A percentile compares a stretch with the other conserved stretches of the same genome.
phyloP scores from a whole-genome alignment of 1,140 invertebrate species.

The Condylostylus longicornis region DNA sequence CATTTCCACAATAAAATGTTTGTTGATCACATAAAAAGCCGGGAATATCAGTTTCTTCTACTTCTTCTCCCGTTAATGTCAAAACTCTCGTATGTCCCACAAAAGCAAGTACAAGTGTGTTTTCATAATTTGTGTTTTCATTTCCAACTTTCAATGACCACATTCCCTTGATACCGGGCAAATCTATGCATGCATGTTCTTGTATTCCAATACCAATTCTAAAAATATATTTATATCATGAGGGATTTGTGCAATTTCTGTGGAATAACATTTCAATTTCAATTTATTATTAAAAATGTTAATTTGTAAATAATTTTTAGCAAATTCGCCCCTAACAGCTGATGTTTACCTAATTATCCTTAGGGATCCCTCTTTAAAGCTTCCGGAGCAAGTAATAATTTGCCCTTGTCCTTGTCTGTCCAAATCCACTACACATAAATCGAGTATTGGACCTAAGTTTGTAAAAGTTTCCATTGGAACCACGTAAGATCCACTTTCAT shows the following conservation, averaged over 20 bases:
- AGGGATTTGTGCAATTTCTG: neutral
- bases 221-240: neutral
- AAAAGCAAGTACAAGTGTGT: slow-evolving; percentile 83
- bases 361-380: slow-evolving; percentile 93
- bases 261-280: slow-evolving; percentile 1
- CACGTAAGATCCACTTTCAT: slow-evolving; percentile 80
- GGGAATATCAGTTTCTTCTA: slow-evolving; percentile 87
- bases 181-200: slow-evolving; percentile 92
- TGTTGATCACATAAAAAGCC: slow-evolving; percentile 83
- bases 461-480: slow-evolving; percentile 92
- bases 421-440: slow-evolving; percentile 94
- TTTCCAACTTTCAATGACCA: slow-evolving; percentile 75
- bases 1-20: slow-evolving; percentile 87
- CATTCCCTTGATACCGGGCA: slow-evolving; percentile 93
- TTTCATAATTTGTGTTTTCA: slow-evolving; percentile 44
- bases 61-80: slow-evolving; percentile 81
- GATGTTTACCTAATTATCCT: slow-evolving; percentile 60
- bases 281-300: slow-evolving; percentile 73
- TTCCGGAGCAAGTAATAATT: slow-evolving; percentile 91
- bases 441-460: slow-evolving; percentile 92
- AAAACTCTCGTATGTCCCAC: slow-evolving; percentile 86
- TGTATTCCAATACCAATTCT: slow-evolving; percentile 95
- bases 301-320: slow-evolving; percentile 42
- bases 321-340: neutral
- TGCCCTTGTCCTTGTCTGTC: slow-evolving; percentile 95